phyloP scores from a whole-genome alignment of 2,797 vertebrate species.

The Cyprinodon diabolis region DNA sequence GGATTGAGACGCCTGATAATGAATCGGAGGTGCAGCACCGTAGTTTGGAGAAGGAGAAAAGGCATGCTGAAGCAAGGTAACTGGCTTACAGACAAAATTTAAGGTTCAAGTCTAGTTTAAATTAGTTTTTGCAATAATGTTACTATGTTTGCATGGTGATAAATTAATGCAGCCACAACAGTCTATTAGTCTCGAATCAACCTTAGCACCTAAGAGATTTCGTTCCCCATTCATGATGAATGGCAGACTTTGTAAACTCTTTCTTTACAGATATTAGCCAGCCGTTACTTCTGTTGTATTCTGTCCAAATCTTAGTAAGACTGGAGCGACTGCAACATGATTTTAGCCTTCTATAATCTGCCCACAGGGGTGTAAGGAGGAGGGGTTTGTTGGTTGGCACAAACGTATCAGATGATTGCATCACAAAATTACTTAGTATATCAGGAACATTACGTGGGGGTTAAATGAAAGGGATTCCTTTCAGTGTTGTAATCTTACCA shows the following conservation, averaged over 20 bases:
- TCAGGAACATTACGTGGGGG: not conserved
- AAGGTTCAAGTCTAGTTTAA: slow-evolving; percentile 6
- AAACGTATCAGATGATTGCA: slow-evolving; percentile 44
- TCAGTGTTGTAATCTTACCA: too few relatives aligned
- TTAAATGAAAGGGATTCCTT: not conserved
- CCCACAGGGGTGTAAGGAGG: slow-evolving; percentile 25
- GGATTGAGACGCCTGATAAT: slow-evolving; percentile 41
- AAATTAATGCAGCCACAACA: slow-evolving; percentile 5
- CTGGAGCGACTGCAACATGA: slow-evolving; percentile 64
- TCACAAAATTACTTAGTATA: slow-evolving; percentile 12
- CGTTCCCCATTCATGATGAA: slow-evolving; percentile 29
- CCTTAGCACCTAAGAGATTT: slow-evolving; percentile 42
- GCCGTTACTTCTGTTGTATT: slow-evolving; percentile 73
- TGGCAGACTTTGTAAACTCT: slow-evolving; percentile 38
- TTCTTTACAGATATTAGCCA: slow-evolving; percentile 66
- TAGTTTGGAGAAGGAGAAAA: slow-evolving; percentile 60
- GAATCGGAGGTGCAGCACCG: slow-evolving; percentile 49
- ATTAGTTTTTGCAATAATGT: not conserved
- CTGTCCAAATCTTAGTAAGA: slow-evolving; percentile 67
- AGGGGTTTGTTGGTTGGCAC: slow-evolving; percentile 48
- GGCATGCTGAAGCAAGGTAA: slow-evolving; percentile 73
- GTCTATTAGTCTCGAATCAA: slow-evolving; percentile 16
- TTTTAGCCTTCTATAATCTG: slow-evolving; percentile 52
- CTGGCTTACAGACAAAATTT: slow-evolving; percentile 15
- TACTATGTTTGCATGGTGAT: not conserved